phyloP scores from a whole-genome alignment of 2,888 invertebrate species.

The Yponomeuta sedellus region DNA sequence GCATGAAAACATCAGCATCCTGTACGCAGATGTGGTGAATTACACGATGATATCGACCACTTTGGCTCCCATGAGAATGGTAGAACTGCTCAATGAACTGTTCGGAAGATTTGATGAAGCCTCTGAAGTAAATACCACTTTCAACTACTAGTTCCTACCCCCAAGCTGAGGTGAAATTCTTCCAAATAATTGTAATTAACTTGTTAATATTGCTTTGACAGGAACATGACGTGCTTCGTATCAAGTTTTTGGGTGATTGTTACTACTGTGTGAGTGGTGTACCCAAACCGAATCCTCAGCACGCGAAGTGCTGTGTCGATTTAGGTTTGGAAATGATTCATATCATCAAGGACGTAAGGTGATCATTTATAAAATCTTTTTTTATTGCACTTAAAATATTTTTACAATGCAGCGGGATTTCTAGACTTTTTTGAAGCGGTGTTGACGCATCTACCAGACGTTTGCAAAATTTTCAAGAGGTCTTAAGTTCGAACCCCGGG shows the following conservation, averaged over 20 bases:
- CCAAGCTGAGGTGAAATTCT: not conserved
- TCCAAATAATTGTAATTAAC: not conserved
- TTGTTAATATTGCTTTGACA: slow-evolving; percentile 30
- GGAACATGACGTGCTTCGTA: slow-evolving; percentile 86
- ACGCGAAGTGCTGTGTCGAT: slow-evolving; percentile 93
- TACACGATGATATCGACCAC: slow-evolving; percentile 92
- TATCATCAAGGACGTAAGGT: slow-evolving; percentile 89
- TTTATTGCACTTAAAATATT: too few relatives aligned
- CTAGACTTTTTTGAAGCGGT: too few relatives aligned
- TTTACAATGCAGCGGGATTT: too few relatives aligned
- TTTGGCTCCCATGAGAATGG: slow-evolving; percentile 86
- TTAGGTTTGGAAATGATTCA: slow-evolving; percentile 95
- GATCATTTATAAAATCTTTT: not conserved
- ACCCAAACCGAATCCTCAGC: slow-evolving; percentile 84
- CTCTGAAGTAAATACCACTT: slow-evolving; percentile 79
- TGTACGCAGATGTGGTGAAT: slow-evolving; percentile 96
- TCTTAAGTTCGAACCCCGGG: too few relatives aligned
- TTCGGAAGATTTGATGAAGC: slow-evolving; percentile 95
- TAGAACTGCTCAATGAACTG: slow-evolving; percentile 91
- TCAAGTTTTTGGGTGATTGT: slow-evolving; percentile 95
- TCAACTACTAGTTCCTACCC: slow-evolving; percentile 6
- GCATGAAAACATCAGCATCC: slow-evolving; percentile 91
- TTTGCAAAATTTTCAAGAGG: too few relatives aligned
- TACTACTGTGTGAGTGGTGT: slow-evolving; percentile 95
- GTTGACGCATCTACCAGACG: too few relatives aligned